A percentile compares a stretch with the other conserved stretches of the same genome.
Evolutionary conservation across 2,113 vertebrate genomes (phyloP).

Genomic region (Pipra filicauda): DNA sequence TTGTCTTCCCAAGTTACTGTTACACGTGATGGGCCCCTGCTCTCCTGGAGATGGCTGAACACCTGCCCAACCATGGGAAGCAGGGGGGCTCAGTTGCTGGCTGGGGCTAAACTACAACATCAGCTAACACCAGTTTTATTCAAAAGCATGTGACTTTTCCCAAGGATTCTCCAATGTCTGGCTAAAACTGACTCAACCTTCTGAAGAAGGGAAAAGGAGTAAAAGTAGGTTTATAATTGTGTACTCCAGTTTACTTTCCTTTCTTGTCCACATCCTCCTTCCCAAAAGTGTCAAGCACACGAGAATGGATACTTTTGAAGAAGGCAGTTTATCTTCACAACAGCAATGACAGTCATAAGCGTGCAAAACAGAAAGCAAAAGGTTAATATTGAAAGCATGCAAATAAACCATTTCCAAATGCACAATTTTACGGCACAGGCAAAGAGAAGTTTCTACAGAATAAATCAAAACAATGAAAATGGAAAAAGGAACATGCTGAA

Average conservation of each 20-base stretch:
- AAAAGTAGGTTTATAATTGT: neutral
- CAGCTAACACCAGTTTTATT: neutral
- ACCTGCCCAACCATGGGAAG: neutral
- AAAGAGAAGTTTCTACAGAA: neutral
- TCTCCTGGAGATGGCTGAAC: neutral
- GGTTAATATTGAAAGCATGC: neutral
- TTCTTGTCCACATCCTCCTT: neutral
- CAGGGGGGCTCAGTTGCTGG: neutral
- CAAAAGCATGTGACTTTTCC: neutral
- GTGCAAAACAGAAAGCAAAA: neutral
- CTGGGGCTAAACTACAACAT: neutral
- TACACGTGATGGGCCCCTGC: neutral
- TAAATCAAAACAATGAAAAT: slow-evolving; percentile 3
- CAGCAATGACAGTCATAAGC: neutral
- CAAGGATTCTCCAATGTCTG: neutral
- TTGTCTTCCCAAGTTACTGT: neutral
- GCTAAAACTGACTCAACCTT: neutral
- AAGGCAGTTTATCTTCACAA: neutral
- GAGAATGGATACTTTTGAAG: neutral
- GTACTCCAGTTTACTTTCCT: neutral
- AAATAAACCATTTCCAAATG: neutral
- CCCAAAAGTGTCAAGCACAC: neutral
- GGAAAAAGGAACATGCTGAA: neutral
- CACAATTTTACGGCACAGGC: neutral
- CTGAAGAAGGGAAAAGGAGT: neutral